Evolutionary conservation across 1,140 invertebrate species (phyloP), one percentile per base, ranked within the genome.

Genomic region (Drosophila teissieri): DNA sequence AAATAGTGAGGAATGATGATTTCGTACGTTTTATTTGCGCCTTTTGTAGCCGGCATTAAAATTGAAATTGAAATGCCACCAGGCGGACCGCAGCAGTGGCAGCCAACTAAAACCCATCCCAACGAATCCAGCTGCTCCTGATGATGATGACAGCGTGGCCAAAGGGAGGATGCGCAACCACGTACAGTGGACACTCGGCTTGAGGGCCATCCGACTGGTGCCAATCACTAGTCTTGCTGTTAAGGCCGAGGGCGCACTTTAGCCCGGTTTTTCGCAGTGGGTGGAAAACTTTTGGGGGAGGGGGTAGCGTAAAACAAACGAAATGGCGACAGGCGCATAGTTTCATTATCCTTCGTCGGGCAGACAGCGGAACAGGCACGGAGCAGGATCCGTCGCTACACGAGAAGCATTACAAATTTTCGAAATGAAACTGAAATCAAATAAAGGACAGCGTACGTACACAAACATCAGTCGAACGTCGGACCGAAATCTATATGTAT

Each of bases 391-490:
- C 62, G 62, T 52, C 57, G 82, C 73, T 86, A 85, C 84, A 88
- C 83, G 84, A 67, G 56, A 73, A 73, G 84, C 80, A 88, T 88
- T 88, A 84, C 84, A 89, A 88, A 88, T 89, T 89, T 84, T 80
- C 75, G 67, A 89, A 88, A 89, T 80, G 84, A 88, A 88, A 88
- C 80, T 88, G 84, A 88, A 88, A 88, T 88, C 84, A 88, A 89
- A 88, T 89, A 89, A 88, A 84, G 80, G 72, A 89, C 77, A 73
- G 49, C 40, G 37, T 56, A 22, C 53, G 42, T 11, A 67, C 24
- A 65, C 57, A 75, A 55, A 62, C 67, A 56, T 57, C 51, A 46
- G 63, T 56, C 63, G 24, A 46, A 14, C 63, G 39, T 52, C 36
- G 48, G 58, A 72, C 17, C 14, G 19, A 65, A 39, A 37, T 40